phyloP scores from a whole-genome alignment of 1,140 invertebrate genomes.

The Aphis gossypii region DNA sequence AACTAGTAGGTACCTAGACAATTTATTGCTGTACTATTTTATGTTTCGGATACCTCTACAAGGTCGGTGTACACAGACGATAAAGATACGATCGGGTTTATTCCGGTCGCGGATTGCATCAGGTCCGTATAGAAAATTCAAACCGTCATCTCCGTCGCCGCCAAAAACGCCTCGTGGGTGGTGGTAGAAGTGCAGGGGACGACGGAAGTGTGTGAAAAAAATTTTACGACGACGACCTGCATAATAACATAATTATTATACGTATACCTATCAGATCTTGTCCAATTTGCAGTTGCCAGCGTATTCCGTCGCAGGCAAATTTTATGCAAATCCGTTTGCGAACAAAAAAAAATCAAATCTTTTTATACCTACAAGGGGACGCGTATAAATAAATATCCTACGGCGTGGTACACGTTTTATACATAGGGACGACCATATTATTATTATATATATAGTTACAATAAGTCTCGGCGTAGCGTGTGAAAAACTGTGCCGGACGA shows the following conservation, averaged over 20 bases:
- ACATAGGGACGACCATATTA: neutral
- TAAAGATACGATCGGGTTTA: neutral
- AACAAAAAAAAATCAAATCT: neutral
- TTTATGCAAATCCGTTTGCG: slow-evolving; percentile 6
- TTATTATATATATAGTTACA: neutral
- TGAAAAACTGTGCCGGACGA: neutral
- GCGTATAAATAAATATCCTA: neutral
- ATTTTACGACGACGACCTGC: neutral
- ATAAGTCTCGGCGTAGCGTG: neutral
- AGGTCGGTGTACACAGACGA: neutral
- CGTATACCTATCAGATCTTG: neutral
- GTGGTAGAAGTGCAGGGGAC: too few relatives aligned
- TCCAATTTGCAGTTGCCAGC: neutral
- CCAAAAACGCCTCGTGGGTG: neutral
- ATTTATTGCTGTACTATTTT: neutral
- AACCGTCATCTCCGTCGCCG: neutral
- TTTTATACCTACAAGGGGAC: neutral
- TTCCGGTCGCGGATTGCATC: neutral
- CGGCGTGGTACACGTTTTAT: neutral
- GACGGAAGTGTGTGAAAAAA: neutral
- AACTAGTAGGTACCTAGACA: neutral
- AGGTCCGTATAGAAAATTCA: neutral
- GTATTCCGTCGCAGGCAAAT: neutral
- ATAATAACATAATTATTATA: neutral
- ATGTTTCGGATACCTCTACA: neutral